Conservation (phyloP, 2,888 invertebrate genomes). For the Cataglyphis livida region DNA sequence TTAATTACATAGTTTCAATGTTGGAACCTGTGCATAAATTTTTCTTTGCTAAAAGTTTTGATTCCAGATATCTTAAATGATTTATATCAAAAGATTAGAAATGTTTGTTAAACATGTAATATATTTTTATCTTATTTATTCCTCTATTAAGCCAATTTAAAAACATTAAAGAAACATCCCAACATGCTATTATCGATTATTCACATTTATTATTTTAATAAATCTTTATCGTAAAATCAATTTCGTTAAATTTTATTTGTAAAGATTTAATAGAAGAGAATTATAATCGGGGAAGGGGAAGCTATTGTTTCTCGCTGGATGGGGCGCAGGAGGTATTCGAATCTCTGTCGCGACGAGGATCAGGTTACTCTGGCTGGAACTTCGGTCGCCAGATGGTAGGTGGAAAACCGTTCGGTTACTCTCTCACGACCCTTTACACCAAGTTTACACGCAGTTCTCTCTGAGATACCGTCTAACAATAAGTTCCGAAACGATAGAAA, state of each 20-base stretch:
- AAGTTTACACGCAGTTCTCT: constrained; percentile 62
- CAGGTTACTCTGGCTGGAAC: constrained; percentile 78
- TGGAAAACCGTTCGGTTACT: constrained; percentile 79
- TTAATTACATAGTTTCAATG: not conserved
- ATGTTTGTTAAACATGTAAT: not conserved
- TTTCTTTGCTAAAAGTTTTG: not conserved
- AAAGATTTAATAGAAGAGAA: not conserved
- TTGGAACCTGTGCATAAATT: not conserved
- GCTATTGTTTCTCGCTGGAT: constrained; percentile 36
- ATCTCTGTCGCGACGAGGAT: constrained; percentile 79
- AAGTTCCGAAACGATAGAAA: constrained; percentile 48
- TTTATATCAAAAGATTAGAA: not conserved
- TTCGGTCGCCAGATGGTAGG: constrained; percentile 83
- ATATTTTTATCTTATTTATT: not conserved
- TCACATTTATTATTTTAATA: not conserved
- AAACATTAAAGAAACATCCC: not conserved
- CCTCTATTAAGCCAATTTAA: not conserved
- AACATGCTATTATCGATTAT: not conserved
- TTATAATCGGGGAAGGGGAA: constrained; percentile 17
- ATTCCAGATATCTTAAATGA: not conserved
- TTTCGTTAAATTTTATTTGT: not conserved
- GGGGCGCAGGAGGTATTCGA: constrained; percentile 72
- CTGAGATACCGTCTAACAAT: constrained; percentile 63
- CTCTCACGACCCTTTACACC: constrained; percentile 79
- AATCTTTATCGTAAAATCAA: not conserved